Evolutionary conservation across 35 echinoderm and acorn worm genomes (phyloP).

Genomic region (Diadema setosum): DNA sequence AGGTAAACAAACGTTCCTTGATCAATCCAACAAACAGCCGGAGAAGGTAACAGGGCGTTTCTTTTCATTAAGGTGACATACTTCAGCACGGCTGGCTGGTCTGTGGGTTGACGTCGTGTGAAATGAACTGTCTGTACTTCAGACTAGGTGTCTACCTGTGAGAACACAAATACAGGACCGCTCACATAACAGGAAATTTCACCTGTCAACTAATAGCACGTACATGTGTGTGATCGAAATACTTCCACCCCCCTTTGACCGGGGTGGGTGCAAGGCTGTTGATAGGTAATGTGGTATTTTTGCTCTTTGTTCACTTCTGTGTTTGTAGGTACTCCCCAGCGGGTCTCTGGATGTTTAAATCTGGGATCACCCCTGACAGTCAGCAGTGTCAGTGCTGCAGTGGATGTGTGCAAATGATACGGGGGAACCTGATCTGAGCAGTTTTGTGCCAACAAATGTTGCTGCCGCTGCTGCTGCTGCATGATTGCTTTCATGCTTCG

Average conservation of each 20-base stretch:
- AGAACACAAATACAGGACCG: background rate
- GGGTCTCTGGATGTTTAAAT: background rate
- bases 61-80: too few relatives aligned
- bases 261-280: background rate
- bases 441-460: background rate
- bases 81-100: too few relatives aligned
- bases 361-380: background rate
- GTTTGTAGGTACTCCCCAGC: slow-evolving; percentile 18
- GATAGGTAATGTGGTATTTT: slow-evolving; percentile 1
- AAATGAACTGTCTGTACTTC: too few relatives aligned
- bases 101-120: too few relatives aligned
- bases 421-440: background rate
- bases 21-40: too few relatives aligned
- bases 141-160: slow-evolving; percentile 21
- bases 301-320: slow-evolving; percentile 10
- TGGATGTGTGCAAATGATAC: slow-evolving; percentile 12
- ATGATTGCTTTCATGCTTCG: background rate
- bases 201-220: background rate
- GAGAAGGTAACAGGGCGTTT: too few relatives aligned
- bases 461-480: background rate
- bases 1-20: too few relatives aligned
- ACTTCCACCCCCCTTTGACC: background rate
- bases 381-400: background rate
- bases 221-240: background rate
- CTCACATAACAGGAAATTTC: slow-evolving; percentile 5